phyloP scores from a whole-genome alignment of 2,113 vertebrate species.

The Poecilia latipinna region DNA sequence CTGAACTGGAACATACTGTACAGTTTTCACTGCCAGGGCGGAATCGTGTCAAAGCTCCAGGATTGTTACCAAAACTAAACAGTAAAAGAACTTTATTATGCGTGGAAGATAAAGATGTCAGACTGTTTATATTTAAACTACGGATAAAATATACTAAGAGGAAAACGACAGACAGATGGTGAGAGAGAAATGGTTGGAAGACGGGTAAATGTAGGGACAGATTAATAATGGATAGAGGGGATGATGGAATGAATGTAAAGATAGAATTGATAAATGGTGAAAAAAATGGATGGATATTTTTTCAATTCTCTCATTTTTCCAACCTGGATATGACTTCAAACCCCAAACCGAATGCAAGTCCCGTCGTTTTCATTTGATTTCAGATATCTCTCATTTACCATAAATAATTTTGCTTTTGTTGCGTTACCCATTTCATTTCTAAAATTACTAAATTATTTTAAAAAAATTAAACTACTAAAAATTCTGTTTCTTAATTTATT shows the following conservation, averaged over 20 bases:
- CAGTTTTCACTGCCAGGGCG: neutral
- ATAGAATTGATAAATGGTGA: too few relatives aligned
- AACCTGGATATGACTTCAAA: neutral
- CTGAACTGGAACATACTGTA: constrained; percentile 21
- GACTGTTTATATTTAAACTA: neutral
- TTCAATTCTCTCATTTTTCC: neutral
- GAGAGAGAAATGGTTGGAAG: too few relatives aligned
- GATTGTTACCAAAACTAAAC: neutral
- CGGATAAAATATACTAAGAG: neutral
- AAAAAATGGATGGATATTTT: too few relatives aligned
- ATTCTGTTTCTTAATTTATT: neutral
- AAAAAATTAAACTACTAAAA: neutral
- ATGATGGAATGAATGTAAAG: too few relatives aligned
- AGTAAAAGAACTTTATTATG: neutral
- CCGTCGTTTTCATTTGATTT: neutral
- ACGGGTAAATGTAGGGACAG: too few relatives aligned
- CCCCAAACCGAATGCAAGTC: neutral
- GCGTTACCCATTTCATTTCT: neutral
- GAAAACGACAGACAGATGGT: neutral
- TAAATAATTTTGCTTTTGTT: neutral
- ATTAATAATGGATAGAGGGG: too few relatives aligned
- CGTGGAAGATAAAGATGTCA: neutral
- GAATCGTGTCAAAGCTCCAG: neutral
- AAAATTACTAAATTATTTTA: neutral
- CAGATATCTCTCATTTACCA: neutral